Evolutionary conservation across 2,888 invertebrate species (phyloP), one percentile per base, ranked within the genome.

Genomic region (Chymomyza amoena): DNA sequence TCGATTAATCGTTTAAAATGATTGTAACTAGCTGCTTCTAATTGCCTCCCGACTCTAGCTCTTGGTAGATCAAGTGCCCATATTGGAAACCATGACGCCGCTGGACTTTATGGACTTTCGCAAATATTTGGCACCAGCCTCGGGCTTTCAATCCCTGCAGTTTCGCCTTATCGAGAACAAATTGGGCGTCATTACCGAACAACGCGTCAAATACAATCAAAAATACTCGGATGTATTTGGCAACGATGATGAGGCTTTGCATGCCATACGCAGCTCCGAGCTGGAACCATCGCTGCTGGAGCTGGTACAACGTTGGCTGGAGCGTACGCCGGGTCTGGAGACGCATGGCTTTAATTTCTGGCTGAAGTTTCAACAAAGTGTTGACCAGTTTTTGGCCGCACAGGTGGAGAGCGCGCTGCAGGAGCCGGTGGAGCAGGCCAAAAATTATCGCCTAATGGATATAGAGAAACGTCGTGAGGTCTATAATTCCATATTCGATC

Each of bases 21-120:
- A 4, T 3, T 28, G 28, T 28, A 32, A 7, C 32, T 32, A 25
- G 4, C 25, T 4, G 0, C 25, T 25, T 18, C 3, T 56, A 25
- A 10, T 57, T 9, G 25, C 3, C 56, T 62, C 4, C 63, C 16
- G 1, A 25, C 5, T 52, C 64, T 64, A 99, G 98, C 93, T 99
- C 0, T 93, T 99, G 62, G 98, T 97, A 52, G 99, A 99, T 90
- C 99, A 99, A 93, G 98, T 99, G 56, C 96, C 96, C 92, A 98
- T 99, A 80, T 92, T 99, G 80, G 99, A 99, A 92, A 99, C 99
- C 0, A 99, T 99, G 99, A 98, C 99, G 0, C 99, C 99, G 0
- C 92, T 99, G 70, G 99, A 99, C 92, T 99, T 99, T 90, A 97
- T 99, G 96, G 99, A 99, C 89, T 99, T 99, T 92, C 94, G 99